These are phyloP conservation scores for Melierax canorus DNA, from an alignment of 2,113 vertebrate genomes.

Conservation along the genomic window DNA sequence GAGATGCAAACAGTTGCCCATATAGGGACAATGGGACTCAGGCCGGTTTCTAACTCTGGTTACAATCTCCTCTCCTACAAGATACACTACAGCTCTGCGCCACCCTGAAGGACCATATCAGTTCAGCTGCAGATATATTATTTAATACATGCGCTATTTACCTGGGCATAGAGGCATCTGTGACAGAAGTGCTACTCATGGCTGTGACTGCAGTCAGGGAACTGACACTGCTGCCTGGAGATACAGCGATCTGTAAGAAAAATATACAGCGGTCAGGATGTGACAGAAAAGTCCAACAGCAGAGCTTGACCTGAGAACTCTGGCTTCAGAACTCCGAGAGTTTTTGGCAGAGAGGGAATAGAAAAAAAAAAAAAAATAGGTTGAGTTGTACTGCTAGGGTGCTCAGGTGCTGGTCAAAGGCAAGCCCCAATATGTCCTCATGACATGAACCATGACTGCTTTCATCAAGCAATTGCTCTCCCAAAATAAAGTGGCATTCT, in stretches of 20 bases:
- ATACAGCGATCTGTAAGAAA: conserved; percentile 79
- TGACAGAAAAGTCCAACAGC: neutral
- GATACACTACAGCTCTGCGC: neutral
- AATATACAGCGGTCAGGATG: neutral
- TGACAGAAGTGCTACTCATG: conserved; percentile 84
- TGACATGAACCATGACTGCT: neutral
- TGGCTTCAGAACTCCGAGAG: neutral
- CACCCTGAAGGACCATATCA: neutral
- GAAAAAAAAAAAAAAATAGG: neutral
- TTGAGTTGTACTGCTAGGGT: neutral
- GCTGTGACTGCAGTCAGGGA: conserved; percentile 90
- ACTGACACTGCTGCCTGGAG: conserved; percentile 86
- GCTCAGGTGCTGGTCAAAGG: neutral
- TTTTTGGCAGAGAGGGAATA: neutral
- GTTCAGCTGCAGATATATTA: neutral
- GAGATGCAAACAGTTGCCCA: neutral
- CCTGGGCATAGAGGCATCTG: conserved; percentile 79
- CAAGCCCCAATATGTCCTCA: neutral
- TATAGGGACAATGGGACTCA: accelerated
- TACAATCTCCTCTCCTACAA: neutral
- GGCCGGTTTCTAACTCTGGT: neutral
- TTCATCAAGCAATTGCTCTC: neutral
- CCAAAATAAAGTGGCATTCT: neutral
- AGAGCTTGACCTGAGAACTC: neutral
- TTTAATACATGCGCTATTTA: conserved; percentile 23